phyloP scores from a whole-genome alignment of 2,888 invertebrate species.

The Microplitis manilae region DNA sequence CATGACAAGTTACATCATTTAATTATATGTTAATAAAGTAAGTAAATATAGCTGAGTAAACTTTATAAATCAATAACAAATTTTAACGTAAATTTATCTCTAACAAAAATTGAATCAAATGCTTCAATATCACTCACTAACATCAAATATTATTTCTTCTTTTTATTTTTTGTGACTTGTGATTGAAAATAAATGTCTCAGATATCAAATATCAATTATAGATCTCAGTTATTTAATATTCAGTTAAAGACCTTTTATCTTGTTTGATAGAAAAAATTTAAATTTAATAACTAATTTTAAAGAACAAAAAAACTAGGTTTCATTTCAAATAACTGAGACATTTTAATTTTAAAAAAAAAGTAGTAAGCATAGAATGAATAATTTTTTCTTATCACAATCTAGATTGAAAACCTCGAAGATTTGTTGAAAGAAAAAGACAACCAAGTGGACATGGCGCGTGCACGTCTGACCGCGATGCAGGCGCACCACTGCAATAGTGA shows the following conservation, averaged over 20 bases:
- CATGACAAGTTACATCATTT: conserved; percentile 12
- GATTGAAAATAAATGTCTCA: neutral
- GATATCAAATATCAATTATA: neutral
- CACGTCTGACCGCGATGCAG: conserved; percentile 92
- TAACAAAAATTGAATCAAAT: neutral
- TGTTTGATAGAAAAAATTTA: no score
- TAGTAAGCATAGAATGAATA: conserved; percentile 29
- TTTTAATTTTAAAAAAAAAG: conserved; percentile 26
- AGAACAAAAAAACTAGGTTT: no score
- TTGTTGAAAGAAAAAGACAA: conserved; percentile 97
- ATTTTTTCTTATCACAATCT: conserved; percentile 41
- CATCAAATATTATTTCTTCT: neutral
- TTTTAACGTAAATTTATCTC: neutral
- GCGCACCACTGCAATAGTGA: conserved; percentile 95
- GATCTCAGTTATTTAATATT: neutral
- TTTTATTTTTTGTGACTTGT: neutral
- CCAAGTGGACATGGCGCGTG: conserved; percentile 95
- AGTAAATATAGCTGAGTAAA: conserved; percentile 32
- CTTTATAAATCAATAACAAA: neutral
- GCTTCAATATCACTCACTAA: neutral
- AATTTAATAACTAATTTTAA: no score
- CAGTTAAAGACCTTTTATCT: no score
- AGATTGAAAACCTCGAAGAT: conserved; percentile 99
- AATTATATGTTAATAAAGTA: conserved; percentile 26
- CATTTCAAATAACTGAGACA: neutral